A percentile compares a stretch with the other conserved stretches of the same genome.
Evolutionary conservation across 2,113 vertebrate genomes (phyloP).

Genomic region (Psilopogon haemacephalus): DNA sequence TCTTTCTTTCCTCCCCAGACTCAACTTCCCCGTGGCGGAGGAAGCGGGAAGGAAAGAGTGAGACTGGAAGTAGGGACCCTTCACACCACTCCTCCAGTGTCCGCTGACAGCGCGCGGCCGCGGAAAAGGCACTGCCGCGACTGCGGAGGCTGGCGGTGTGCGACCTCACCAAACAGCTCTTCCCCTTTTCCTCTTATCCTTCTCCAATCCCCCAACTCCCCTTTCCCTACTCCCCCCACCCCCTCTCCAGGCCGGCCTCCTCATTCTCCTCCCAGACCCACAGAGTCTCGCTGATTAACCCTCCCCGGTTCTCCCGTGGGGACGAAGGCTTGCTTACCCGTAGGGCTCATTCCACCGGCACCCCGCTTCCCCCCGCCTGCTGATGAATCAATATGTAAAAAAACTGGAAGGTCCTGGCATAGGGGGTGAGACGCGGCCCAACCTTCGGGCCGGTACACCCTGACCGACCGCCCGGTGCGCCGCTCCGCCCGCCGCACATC

Average conservation of each 20-base stretch:
- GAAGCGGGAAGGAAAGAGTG: background rate
- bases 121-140: background rate
- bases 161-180: background rate
- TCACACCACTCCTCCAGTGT: background rate
- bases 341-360: background rate
- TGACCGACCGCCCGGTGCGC: background rate
- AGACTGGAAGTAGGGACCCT: background rate
- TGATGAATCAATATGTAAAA: background rate
- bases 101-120: background rate
- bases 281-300: conserved; percentile 23
- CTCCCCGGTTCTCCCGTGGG: background rate
- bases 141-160: background rate
- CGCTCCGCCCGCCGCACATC: background rate
- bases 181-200: conserved; percentile 37
- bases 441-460: background rate
- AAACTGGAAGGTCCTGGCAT: background rate
- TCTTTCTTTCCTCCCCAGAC: background rate
- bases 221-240: no score
- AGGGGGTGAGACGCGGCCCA: no score
- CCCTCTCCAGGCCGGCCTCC: conserved; percentile 37
- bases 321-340: background rate
- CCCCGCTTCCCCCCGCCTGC: no score
- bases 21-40: background rate
- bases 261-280: conserved; percentile 59
- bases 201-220: no score